Evolutionary conservation across 2,888 invertebrate genomes (phyloP), one percentile per base, ranked within the genome.

Genomic region (Cephus runcator): DNA sequence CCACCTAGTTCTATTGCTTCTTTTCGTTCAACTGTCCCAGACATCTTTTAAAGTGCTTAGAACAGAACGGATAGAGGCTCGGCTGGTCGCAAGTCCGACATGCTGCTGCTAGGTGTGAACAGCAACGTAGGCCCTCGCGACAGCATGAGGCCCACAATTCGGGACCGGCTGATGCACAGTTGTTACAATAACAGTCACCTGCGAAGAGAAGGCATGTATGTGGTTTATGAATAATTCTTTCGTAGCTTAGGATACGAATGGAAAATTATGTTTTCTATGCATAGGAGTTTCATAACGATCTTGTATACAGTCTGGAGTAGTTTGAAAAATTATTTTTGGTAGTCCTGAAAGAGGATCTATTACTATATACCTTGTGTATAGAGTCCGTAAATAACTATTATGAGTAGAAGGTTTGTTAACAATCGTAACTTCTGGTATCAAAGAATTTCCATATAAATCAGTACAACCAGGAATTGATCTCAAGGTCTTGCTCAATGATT

Each of bases 121-220:
- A 92, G 79, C 92, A 92, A 80, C 89, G 88, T 34, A 89, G 82
- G 81, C 89, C 88, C 82, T 90, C 89, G 71, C 89, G 88, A 77
- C 92, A 92, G 81, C 92, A 92, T 11, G 89, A 87, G 56, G 91
- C 88, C 92, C 92, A 92, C 79, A 89, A 85, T 79, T 91, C 89
- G 11, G 91, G 90, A 56, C 90, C 90, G 2, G 89, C 90, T 11
- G 88, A 83, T 6, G 90, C 88, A 81, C 89, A 90, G 82, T 90
- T 90, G 83, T 90, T 86, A 82, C 92, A 92, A 81, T 88, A 89
- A 79, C 92, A 92, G 82, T 91, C 91, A 71, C 92, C 92, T 92
- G 83, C n/a, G 74, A 77, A 75, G 73, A 75, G 9, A 56, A 56
- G 9, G 23, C 23, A 9, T 23, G 9, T 56, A 56, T 15, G 56